A percentile compares a stretch with the other conserved stretches of the same genome.
Evolutionary conservation across 53 echinoderm and acorn worm genomes (phyloP).

Genomic region (Temnopleurus reevesii): DNA sequence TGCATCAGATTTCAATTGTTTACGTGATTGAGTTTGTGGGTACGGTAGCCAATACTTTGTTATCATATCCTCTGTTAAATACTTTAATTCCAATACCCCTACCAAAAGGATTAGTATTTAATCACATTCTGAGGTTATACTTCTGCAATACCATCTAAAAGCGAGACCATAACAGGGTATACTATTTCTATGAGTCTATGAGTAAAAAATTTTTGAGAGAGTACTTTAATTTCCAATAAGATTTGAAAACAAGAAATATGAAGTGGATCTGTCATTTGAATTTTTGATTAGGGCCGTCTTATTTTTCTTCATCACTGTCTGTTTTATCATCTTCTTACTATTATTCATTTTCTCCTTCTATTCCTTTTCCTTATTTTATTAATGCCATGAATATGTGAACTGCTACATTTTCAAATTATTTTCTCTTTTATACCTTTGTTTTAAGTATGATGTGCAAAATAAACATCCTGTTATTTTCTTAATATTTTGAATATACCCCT

Average conservation of each 20-base stretch:
- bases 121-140: slow-evolving; percentile 33
- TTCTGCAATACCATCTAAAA: background rate
- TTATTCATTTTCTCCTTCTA: background rate
- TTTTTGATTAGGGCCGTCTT: background rate
- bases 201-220: too few species aligned
- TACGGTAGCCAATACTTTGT: background rate
- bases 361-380: background rate
- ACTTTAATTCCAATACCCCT: slow-evolving; percentile 41
- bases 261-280: background rate
- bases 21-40: slow-evolving; percentile 15
- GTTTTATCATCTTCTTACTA: background rate
- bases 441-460: background rate
- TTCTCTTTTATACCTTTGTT: background rate
- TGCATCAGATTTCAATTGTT: slow-evolving; percentile 23
- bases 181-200: too few species aligned
- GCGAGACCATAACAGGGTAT: background rate
- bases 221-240: too few species aligned
- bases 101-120: slow-evolving; percentile 21
- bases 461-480: too few species aligned
- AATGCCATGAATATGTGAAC: background rate
- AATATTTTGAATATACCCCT: too few species aligned
- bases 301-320: background rate
- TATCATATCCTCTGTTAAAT: slow-evolving; percentile 2
- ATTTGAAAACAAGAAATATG: too few species aligned
- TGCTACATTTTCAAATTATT: background rate